Base-by-base conservation (phyloP, 2,113 vertebrate species). In the Marmota flaviventris region DNA sequence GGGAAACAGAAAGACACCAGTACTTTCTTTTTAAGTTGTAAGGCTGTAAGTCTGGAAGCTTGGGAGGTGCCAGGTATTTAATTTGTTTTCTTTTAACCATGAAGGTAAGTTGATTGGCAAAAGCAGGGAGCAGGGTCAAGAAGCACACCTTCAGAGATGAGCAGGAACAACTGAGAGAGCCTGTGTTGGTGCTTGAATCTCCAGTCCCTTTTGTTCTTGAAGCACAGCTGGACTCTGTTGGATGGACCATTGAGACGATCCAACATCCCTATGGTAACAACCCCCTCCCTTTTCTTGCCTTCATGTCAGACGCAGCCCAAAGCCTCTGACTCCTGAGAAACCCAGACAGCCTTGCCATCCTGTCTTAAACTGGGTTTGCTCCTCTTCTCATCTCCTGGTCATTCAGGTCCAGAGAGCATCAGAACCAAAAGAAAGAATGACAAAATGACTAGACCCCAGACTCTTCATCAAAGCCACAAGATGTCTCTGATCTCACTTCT, bases 241-340 rank as follows among this genome's bases (percentile, higher is more conserved):
- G 11, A 4, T 20, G 39, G 20, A 22, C 4, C 67, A 13, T 0
- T 1, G 58, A 65, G 37, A 18, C 22, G 8, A 27, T 17, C 8
- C 37, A 10, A 24, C 5, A 4, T 53, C 13, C 32, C 6, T 4
- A 1, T 12, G 14, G 32, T 3, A 16, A 11, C 20, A 6, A 2
- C 0, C 39, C 11, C 1, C 8, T 53, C 17, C 27, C 34, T 63
- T 45, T 63, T 39, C 29, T 29, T 37, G 48, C 20, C 11, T 4
- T 77, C 34, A 8, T 11, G 18, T 48, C 76, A 51, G 27, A 16
- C 83, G 37, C 20, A 42, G 25, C 69, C 61, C 1, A 53, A 51
- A 42, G 37, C 5, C 67, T 81, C 11, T 48, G 7, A 37, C 17
- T 39, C 45, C 24, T 27, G 18, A 89, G 53, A 85, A 12, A 17